Evolutionary conservation across 2,797 vertebrate genomes (phyloP).

Genomic region (Fundulus diaphanus): DNA sequence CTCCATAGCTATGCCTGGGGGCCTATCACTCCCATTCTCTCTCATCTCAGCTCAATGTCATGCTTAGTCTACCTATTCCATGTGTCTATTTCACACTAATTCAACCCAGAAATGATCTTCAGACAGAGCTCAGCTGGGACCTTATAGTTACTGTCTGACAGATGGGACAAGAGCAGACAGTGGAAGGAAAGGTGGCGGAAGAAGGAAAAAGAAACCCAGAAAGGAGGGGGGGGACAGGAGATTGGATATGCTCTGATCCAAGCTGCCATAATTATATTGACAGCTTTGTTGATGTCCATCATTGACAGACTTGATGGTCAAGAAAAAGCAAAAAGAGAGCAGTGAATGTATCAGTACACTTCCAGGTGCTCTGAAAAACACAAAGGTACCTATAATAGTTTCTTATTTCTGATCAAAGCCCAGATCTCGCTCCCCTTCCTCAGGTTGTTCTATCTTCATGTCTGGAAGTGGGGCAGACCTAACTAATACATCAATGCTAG

Average conservation of each 20-base stretch:
- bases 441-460: slow-evolving; percentile 63
- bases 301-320: slow-evolving; percentile 53
- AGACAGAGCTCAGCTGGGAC: slow-evolving; percentile 80
- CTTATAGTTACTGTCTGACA: slow-evolving; percentile 68
- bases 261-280: slow-evolving; percentile 61
- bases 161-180: slow-evolving; percentile 62
- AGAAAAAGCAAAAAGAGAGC: slow-evolving; percentile 46
- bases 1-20: slow-evolving; percentile 55
- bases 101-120: slow-evolving; percentile 81
- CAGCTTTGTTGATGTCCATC: slow-evolving; percentile 56
- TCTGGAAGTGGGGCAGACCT: slow-evolving; percentile 74
- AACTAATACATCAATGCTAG: slow-evolving; percentile 77
- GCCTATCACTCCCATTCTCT: slow-evolving; percentile 70
- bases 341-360: slow-evolving; percentile 6
- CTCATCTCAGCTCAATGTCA: slow-evolving; percentile 81
- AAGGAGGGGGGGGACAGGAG: slow-evolving; percentile 28
- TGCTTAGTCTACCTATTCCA: slow-evolving; percentile 84
- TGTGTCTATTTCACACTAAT: slow-evolving; percentile 84
- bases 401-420: slow-evolving; percentile 56
- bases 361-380: slow-evolving; percentile 12
- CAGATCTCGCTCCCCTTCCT: slow-evolving; percentile 69
- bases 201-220: slow-evolving; percentile 39
- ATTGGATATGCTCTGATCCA: slow-evolving; percentile 72
- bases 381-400: slow-evolving; percentile 23
- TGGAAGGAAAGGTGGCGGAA: slow-evolving; percentile 62